Evolutionary conservation across 2,888 invertebrate genomes (phyloP), one percentile per base, ranked within the genome.

Genomic region (Stomorhina lunata): DNA sequence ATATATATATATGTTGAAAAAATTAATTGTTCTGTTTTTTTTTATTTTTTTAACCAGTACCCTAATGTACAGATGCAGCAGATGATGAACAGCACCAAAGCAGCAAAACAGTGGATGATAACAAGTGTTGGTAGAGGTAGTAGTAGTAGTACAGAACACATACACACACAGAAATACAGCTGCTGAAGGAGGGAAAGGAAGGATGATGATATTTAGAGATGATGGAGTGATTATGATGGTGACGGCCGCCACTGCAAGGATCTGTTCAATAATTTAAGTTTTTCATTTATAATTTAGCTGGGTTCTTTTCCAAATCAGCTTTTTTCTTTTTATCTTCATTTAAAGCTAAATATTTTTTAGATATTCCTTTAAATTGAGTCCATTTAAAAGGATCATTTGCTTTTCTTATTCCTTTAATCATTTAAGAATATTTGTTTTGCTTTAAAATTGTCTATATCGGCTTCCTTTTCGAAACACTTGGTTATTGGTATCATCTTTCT

Each of bases 21-120:
- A 50, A 15, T 2, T 59, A 59, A 81, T 75, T 77, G 84, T 87
- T 85, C 27, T 25, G 32, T 84, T 82, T 86, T 84, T 77, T 84
- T 80, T 85, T 85, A 86, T 88, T 87, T 88, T 87, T 85, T 86
- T 83, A 90, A 90, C 89, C 90, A 90, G 90, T 91, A 91, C 90
- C 90, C 91, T 89, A 91, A 90, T 88, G 86, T 88, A 87, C 86
- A 88, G 85, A 87, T 88, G 88, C 86, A 85, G 84, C 86, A 88
- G 81, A 86, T 88, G 88, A 86, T 85, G 86, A 83, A 81, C 84
- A 78, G 80, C 66, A 79, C 71, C 82, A 81, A 81, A 73, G 81
- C 81, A 80, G 80, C 85, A 81, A 43, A 57, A 77, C 81, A 55
- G 66, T 73, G 76, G 78, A 80, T 61, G 77, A 40, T 17, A 34